Evolutionary conservation across 1,140 invertebrate genomes (phyloP), one percentile per base, ranked within the genome.

Genomic region (Gryon sp.): DNA sequence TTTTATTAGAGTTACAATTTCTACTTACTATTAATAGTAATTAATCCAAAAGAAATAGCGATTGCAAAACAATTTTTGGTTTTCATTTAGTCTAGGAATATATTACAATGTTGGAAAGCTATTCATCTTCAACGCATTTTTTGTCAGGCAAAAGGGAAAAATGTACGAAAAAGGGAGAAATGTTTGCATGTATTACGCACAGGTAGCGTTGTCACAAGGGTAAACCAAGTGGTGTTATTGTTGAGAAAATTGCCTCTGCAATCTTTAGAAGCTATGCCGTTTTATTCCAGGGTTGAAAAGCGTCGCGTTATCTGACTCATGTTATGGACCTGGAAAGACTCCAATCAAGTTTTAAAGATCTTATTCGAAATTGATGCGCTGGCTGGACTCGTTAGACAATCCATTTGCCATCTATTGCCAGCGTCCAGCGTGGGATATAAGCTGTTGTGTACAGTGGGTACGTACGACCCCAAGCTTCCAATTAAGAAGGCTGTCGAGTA

Each of bases 201-300:
- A 57, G 62, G 60, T 78, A 73, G 43, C 65, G 59, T 53, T 32
- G 68, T 50, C 48, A 65, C 36, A 68, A 69, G 73, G 48, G 72
- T 65, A 60, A 52, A 50, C 70, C 66, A 69, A 80, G 68, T 74
- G 46, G 52, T 26, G 46, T 69, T 75, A 80, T 80, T 80, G 79
- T 80, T 50, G 73, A 74, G 79, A 76, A 79, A 80, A 80, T 78
- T 78, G 76, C 76, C 73, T 76, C 69, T 80, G 79, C 76, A 80
- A 80, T 80, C 72, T 80, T 78, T 66, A 80, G 60, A 34, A 76
- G 73, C 20, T 41, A 40, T 18, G 40, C 1, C 60, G 30, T 50
- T 74, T 77, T 77, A 26, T 70, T 70, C 11, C 45, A 62, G 32
- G 28, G 65, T 68, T n/a, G 74, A 76, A 66, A 50, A 73, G 30